These are phyloP conservation scores for Lasioglossum figueresi DNA, from an alignment of 2,888 invertebrate genomes.

Conservation along the genomic window DNA sequence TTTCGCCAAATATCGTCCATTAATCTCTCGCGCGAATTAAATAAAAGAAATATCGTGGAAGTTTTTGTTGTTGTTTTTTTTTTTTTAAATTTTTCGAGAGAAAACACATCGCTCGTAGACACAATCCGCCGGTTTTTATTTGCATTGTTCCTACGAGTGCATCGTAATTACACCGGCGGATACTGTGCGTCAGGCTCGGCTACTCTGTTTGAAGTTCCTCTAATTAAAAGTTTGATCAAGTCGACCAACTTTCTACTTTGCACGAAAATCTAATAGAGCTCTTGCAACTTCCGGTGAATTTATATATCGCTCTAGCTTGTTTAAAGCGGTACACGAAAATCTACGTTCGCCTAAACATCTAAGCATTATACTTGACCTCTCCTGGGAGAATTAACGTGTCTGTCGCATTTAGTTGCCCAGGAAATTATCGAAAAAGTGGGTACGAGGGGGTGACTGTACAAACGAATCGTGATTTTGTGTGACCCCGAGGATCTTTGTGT, in stretches of 20 bases:
- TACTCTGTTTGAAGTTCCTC: not conserved
- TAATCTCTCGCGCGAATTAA: not conserved
- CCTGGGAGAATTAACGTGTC: too few species aligned
- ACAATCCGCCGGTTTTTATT: not conserved
- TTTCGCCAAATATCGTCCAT: not conserved
- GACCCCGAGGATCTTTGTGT: too few species aligned
- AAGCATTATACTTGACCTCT: not conserved
- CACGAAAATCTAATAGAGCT: not conserved
- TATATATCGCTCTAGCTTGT: not conserved
- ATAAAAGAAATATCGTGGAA: not conserved
- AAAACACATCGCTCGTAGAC: not conserved
- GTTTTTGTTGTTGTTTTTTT: not conserved
- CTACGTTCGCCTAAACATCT: not conserved
- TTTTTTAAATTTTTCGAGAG: not conserved
- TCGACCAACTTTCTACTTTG: not conserved
- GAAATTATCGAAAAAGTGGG: too few species aligned
- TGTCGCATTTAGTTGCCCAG: too few species aligned
- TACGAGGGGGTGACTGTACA: too few species aligned
- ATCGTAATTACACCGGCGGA: not conserved
- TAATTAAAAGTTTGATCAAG: slow-evolving; percentile 7
- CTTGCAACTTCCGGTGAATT: not conserved
- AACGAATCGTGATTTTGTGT: too few species aligned
- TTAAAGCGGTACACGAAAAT: not conserved
- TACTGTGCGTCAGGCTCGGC: not conserved
- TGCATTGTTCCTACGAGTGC: not conserved